Evolutionary conservation across 2,113 vertebrate genomes (phyloP).

Genomic region (Mixornis gularis): DNA sequence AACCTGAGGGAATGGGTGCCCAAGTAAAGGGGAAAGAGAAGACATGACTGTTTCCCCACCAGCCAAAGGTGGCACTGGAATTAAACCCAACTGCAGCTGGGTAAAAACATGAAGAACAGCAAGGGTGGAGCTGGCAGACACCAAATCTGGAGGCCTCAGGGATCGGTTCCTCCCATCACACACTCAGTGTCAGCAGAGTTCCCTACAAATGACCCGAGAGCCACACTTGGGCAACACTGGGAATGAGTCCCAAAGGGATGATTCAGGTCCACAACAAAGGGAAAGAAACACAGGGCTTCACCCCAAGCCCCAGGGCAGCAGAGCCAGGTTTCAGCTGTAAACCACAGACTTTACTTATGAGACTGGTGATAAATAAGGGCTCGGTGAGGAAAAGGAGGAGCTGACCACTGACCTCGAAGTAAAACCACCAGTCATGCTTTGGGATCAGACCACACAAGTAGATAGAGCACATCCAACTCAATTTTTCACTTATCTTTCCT

Average conservation of each 20-base stretch:
- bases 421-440: neutral
- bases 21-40: neutral
- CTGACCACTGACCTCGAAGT: neutral
- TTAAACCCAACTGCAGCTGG: neutral
- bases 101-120: neutral
- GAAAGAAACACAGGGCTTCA: neutral
- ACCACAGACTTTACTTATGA: neutral
- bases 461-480: neutral
- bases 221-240: neutral
- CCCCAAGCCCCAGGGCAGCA: neutral
- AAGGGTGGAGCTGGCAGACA: neutral
- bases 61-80: neutral
- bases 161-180: accelerated
- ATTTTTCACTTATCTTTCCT: neutral
- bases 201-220: accelerated
- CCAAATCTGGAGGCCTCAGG: accelerated
- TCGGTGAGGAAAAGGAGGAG: neutral
- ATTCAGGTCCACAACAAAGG: neutral
- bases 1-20: neutral
- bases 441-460: neutral
- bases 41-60: neutral
- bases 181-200: neutral
- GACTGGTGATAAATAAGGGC: neutral
- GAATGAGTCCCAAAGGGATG: neutral
- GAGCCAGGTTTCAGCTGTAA: neutral